These are phyloP conservation scores for Hoplodrina ambigua DNA, from an alignment of 2,888 invertebrate species.

Conservation along the genomic window DNA sequence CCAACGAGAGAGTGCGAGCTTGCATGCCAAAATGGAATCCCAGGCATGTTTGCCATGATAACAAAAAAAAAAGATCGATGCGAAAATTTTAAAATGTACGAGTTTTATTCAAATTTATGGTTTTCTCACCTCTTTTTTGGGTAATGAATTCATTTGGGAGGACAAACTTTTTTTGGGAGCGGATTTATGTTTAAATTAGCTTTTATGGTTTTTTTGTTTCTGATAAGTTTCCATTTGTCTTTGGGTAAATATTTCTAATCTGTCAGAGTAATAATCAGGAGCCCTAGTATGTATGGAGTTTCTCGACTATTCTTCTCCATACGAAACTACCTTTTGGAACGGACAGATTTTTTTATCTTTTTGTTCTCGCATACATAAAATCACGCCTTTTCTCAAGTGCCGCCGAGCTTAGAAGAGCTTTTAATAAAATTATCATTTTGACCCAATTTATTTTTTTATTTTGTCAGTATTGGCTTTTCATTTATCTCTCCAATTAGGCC, in stretches of 20 bases:
- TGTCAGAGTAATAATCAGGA: neutral
- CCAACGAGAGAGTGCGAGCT: constrained; percentile 75
- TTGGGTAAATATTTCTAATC: neutral
- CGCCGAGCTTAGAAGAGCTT: no score
- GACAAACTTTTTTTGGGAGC: neutral
- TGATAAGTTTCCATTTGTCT: neutral
- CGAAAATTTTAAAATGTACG: constrained; percentile 68
- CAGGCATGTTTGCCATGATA: constrained; percentile 70
- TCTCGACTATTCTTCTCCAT: no score
- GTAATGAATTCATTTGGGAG: constrained; percentile 8
- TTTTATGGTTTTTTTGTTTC: neutral
- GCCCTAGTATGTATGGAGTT: no score
- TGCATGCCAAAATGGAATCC: constrained; percentile 79
- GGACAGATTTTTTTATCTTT: no score
- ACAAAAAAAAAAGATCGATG: constrained; percentile 67
- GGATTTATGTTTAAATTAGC: constrained; percentile 7
- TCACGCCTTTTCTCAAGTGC: no score
- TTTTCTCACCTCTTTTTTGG: constrained; percentile 19
- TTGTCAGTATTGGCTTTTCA: no score
- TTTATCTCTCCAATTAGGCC: neutral
- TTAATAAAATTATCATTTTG: no score
- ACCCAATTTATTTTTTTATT: neutral
- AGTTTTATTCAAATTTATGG: constrained; percentile 60
- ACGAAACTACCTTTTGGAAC: no score
- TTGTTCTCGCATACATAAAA: no score